Evolutionary conservation across 2,888 invertebrate genomes (phyloP), one percentile per base, ranked within the genome.

Genomic region (Abscondita cerata): DNA sequence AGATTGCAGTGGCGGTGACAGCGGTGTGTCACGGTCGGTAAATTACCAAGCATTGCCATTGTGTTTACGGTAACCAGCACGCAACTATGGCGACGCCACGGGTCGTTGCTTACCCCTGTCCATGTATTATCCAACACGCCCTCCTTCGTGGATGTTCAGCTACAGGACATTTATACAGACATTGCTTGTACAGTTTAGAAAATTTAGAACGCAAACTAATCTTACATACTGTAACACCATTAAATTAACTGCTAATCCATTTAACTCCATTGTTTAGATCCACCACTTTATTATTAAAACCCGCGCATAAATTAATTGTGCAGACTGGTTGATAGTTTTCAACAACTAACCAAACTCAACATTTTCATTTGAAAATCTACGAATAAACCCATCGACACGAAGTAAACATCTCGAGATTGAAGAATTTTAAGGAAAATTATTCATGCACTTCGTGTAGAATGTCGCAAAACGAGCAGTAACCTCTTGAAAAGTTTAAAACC

Each of bases 1-100:
- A 67, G 68, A 68, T 64, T 65, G 59, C 69, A 65, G 58, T 57
- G 60, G 69, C 67, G 71, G 70, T 69, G 71, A 70, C 71, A 71
- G 69, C 64, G 70, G 65, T 62, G 63, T 67, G 71, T 70, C 68
- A 71, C 69, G 70, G 61, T 70, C 71, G 69, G 71, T 71, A 70
- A 71, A 71, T 69, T 69, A 70, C 62, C 62, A 59, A 64, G 58
- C 65, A 64, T 64, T 64, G 64, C 67, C 64, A 67, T 67, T 68
- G 67, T 67, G 64, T 67, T 67, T 65, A 67, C 65, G 67, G 67
- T 64, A 67, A 67, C 65, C 67, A 67, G 67, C 66, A 67, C 64
- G 64, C 64, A 67, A 67, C 64, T 62, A 67, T 67, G 67, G 68
- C 68, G 67, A 60, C 67, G 67, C 64, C 60, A 68, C 65, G 68